These are phyloP conservation scores for Silurus asotus DNA, from an alignment of 2,113 vertebrate genomes.

Conservation along the genomic window DNA sequence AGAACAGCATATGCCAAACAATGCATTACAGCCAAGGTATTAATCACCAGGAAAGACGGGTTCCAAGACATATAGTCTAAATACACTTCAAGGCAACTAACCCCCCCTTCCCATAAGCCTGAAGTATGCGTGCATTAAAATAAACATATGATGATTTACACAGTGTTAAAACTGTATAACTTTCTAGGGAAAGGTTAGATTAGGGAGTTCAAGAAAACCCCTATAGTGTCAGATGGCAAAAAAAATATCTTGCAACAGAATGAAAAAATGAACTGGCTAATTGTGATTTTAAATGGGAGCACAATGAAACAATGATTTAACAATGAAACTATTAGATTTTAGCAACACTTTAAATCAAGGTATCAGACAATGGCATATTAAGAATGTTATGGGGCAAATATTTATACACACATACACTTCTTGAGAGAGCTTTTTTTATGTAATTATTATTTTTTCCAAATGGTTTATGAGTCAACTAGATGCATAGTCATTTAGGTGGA, in stretches of 20 bases:
- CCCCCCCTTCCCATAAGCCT: not conserved
- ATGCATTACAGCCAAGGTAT: conserved; percentile 11
- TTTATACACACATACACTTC: not conserved
- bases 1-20: conserved; percentile 19
- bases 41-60: conserved; percentile 15
- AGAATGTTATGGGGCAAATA: not conserved
- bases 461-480: too few species aligned
- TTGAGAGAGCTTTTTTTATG: too few species aligned
- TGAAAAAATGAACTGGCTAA: not conserved
- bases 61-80: conserved; percentile 28
- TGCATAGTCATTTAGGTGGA: too few species aligned
- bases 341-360: not conserved
- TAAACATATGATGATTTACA: conserved; percentile 8
- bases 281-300: not conserved
- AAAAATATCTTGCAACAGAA: not conserved
- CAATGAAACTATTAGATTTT: not conserved
- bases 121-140: not conserved
- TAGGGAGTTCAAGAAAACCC: not conserved
- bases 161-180: not conserved
- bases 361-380: not conserved
- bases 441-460: too few species aligned
- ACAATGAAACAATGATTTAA: not conserved
- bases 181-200: not conserved
- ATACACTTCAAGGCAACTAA: conserved; percentile 13
- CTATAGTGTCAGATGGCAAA: not conserved